These are phyloP conservation scores for Argynnis bischoffii DNA, from an alignment of 2,888 invertebrate genomes.

Conservation along the genomic window DNA sequence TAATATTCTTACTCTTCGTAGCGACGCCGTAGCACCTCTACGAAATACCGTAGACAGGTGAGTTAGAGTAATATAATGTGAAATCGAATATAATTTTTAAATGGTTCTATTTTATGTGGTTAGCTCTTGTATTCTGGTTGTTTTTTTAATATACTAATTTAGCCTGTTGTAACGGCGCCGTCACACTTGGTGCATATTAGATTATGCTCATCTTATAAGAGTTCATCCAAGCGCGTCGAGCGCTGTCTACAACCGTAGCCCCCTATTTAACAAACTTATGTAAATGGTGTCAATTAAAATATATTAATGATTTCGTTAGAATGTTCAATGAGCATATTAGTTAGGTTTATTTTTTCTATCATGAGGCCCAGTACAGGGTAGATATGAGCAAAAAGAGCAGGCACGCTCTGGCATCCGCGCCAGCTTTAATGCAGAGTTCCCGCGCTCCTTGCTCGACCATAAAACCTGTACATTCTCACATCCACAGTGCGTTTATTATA, in stretches of 20 bases:
- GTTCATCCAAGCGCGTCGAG: conserved; percentile 53
- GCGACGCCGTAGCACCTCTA: conserved; percentile 69
- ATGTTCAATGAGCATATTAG: background rate
- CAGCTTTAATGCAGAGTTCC: conserved; percentile 56
- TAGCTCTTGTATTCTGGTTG: conserved; percentile 3
- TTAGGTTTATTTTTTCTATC: conserved; percentile 31
- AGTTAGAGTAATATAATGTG: background rate
- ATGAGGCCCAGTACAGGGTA: conserved; percentile 30
- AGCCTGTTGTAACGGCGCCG: conserved; percentile 48
- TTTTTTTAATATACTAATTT: conserved; percentile 27
- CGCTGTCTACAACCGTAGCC: conserved; percentile 40
- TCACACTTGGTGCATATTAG: conserved; percentile 50
- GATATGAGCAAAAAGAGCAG: conserved; percentile 61
- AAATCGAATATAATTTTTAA: background rate
- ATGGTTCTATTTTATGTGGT: background rate
- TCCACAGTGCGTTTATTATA: conserved; percentile 74
- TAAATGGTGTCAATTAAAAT: conserved; percentile 32
- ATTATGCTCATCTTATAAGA: conserved; percentile 52
- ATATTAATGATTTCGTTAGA: conserved; percentile 9
- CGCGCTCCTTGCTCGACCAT: conserved; percentile 55
- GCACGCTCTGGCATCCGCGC: conserved; percentile 56
- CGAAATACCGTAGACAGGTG: conserved; percentile 58
- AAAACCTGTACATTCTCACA: conserved; percentile 73
- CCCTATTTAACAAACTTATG: conserved; percentile 43
- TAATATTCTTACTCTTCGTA: conserved; percentile 46